These are phyloP conservation scores for Drosophila cardini DNA, from an alignment of 1,140 invertebrate species.

Conservation along the genomic window DNA sequence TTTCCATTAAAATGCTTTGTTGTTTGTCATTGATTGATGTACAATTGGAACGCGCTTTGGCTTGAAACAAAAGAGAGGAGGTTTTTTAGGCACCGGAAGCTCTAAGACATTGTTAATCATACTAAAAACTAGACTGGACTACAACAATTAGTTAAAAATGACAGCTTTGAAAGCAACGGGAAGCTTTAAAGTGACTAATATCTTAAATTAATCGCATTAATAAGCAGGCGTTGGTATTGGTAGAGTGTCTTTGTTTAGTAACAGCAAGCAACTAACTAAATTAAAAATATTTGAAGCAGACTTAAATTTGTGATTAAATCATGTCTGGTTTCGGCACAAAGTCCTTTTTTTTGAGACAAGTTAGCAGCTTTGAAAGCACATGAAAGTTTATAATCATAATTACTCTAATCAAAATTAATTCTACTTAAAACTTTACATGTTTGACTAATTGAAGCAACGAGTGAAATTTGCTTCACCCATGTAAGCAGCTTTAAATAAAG, in stretches of 20 bases:
- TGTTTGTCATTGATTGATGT: slow-evolving; percentile 29
- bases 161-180: slow-evolving; percentile 4
- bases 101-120: neutral
- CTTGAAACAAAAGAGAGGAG: neutral
- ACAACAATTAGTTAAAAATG: neutral
- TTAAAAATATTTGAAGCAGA: too few species aligned
- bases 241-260: too few species aligned
- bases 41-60: neutral
- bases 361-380: slow-evolving; percentile 8
- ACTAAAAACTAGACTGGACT: neutral
- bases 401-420: neutral
- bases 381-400: slow-evolving; percentile 2
- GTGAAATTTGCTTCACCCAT: neutral
- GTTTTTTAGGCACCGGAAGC: too few species aligned
- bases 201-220: neutral
- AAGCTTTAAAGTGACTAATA: neutral
- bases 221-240: too few species aligned
- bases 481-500: neutral
- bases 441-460: neutral
- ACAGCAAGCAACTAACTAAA: too few species aligned
- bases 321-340: neutral
- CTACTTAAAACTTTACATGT: too few species aligned
- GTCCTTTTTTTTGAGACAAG: neutral
- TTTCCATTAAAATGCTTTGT: slow-evolving; percentile 33
- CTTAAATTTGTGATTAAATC: too few species aligned